A percentile compares a stretch with the other conserved stretches of the same genome.
phyloP scores from a whole-genome alignment of 2,797 vertebrate genomes.

The Coilia nasus region DNA sequence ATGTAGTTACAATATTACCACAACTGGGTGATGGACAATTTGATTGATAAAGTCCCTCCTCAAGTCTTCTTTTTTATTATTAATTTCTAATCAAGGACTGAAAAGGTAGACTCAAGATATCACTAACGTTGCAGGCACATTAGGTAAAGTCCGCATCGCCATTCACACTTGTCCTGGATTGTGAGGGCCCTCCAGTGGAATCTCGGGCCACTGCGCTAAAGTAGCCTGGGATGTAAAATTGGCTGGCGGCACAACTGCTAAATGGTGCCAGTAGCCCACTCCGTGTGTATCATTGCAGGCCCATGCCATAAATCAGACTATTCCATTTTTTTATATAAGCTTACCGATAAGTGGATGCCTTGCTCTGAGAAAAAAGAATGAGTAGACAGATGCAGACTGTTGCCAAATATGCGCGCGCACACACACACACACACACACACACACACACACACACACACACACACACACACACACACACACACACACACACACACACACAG shows the following conservation, averaged over 20 bases:
- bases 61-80: no score
- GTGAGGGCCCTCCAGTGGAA: slow-evolving; percentile 56
- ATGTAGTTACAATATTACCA: no score
- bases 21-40: no score
- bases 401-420: neutral
- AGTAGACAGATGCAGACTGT: neutral
- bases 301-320: neutral
- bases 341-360: neutral
- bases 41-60: no score
- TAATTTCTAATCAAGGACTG: neutral
- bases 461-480: neutral
- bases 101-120: neutral
- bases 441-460: neutral
- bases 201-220: neutral
- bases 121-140: neutral
- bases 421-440: neutral
- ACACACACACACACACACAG: neutral
- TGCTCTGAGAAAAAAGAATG: neutral
- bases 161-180: neutral
- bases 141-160: neutral
- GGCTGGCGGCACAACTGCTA: neutral
- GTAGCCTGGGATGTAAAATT: neutral
- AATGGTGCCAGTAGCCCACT: neutral
- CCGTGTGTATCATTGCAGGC: neutral
- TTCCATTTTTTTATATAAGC: neutral